These are phyloP conservation scores for Tetragnatha versicolor DNA, from an alignment of 1,140 invertebrate genomes.

Conservation along the genomic window DNA sequence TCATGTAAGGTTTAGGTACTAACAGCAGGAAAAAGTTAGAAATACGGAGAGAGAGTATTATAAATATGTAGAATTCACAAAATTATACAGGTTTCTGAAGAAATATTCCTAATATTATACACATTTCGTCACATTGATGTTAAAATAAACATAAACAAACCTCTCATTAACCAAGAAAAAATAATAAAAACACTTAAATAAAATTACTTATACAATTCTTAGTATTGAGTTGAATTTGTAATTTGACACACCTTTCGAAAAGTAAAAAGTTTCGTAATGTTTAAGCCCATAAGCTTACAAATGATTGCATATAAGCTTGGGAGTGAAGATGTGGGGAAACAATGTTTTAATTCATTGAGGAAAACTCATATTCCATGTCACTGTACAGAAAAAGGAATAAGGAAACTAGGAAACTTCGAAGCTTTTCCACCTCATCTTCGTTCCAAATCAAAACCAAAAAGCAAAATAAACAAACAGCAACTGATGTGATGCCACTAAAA, in stretches of 20 bases:
- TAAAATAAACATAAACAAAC: background rate
- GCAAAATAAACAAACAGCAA: too few species aligned
- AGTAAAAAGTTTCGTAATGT: background rate
- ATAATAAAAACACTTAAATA: background rate
- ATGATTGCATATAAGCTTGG: background rate
- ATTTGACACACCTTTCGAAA: too few species aligned
- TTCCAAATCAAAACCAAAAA: background rate
- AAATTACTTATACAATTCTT: too few species aligned
- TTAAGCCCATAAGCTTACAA: constrained; percentile 6
- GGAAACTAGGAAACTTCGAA: background rate
- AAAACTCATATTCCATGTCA: background rate
- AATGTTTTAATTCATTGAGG: background rate
- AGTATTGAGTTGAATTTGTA: too few species aligned
- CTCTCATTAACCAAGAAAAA: background rate
- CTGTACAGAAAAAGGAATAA: background rate
- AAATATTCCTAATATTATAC: too few species aligned
- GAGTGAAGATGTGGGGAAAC: background rate
- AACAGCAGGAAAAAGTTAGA: too few species aligned
- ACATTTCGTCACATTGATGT: background rate
- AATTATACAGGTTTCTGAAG: too few species aligned
- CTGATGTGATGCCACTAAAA: background rate
- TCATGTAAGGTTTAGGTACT: too few species aligned
- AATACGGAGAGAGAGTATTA: too few species aligned
- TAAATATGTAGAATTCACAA: too few species aligned
- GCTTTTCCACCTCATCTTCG: background rate